Evolutionary conservation across 2,797 vertebrate species (phyloP), one percentile per base, ranked within the genome.

Genomic region (Coilia nasus): DNA sequence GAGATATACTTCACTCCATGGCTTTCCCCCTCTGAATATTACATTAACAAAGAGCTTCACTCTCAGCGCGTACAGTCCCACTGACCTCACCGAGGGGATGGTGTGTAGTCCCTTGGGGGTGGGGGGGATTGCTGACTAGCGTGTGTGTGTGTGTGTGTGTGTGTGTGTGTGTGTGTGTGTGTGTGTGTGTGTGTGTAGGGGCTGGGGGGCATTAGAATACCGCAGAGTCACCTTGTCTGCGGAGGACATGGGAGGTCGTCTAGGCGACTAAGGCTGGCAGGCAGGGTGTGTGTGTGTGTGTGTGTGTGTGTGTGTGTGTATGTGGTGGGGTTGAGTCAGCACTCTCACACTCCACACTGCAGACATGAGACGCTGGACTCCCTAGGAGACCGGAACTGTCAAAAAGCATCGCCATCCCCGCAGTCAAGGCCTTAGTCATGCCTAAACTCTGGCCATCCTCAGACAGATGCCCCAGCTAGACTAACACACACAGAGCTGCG

Each of bases 101-200:
- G 83, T 82, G 83, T 82, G 60, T 46, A 81, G 91, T 54, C 50
- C 9, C 2, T 54, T 54, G 50, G 50, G 50, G 50, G 50, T 9
- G 14, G 88, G 41, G 75, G 80, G 83, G 90, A 86, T 91, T 91
- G 85, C 86, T 11, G 67, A 23, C 50, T 9, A 10, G 50, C 9
- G 50, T 54, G 50, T 54, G 50, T 54, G 50, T 54, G 50, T 54
- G 50, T 54, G 50, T 54, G 50, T 54, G 50, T 54, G 50, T 82
- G 84, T 89, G 82, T 84, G 57, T 87, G 81, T 87, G 85, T 80
- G 25, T 80, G 75, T 41, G 75, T 81, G 62, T 83, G 4, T 54
- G 50, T 54, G 50, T 54, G 50, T 54, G 7, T 54, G 50, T 54
- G 50, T 2, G 50, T 2, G 50, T 2, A 6, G 7, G 50, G 7